phyloP scores from a whole-genome alignment of 2,113 vertebrate species.

The Desmodus rotundus region DNA sequence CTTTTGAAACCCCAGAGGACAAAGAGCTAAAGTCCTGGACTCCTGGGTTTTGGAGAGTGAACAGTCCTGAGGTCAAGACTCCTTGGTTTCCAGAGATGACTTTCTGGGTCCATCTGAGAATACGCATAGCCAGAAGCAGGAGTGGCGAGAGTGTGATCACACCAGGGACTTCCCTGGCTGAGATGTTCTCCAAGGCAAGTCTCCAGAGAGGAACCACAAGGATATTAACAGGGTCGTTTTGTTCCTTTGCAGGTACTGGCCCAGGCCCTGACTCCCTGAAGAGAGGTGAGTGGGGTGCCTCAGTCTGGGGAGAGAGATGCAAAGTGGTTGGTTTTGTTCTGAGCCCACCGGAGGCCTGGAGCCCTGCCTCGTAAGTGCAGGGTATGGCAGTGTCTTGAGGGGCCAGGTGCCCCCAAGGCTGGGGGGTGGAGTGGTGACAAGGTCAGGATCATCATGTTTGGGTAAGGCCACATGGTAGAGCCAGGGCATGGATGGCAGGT shows the following conservation, averaged over 20 bases:
- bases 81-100: background rate
- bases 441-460: background rate
- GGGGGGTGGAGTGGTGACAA: background rate
- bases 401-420: background rate
- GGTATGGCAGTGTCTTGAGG: background rate
- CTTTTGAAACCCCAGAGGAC: background rate
- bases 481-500: background rate
- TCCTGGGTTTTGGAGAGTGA: background rate
- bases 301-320: background rate
- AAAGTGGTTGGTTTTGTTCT: background rate
- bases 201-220: background rate
- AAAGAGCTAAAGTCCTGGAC: background rate
- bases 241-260: slow-evolving; percentile 65
- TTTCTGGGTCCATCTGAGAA: background rate
- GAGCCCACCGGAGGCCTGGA: background rate
- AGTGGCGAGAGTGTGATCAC: background rate
- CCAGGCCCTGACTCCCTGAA: slow-evolving; percentile 71
- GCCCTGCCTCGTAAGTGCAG: background rate
- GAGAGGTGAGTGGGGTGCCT: slow-evolving; percentile 67
- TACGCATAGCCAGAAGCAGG: background rate
- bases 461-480: background rate
- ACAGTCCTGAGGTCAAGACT: background rate
- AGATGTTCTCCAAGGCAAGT: background rate
- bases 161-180: background rate
- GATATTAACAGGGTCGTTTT: slow-evolving; percentile 19